Conservation (phyloP, 2,797 vertebrate species). For the Tapirus indicus region DNA sequence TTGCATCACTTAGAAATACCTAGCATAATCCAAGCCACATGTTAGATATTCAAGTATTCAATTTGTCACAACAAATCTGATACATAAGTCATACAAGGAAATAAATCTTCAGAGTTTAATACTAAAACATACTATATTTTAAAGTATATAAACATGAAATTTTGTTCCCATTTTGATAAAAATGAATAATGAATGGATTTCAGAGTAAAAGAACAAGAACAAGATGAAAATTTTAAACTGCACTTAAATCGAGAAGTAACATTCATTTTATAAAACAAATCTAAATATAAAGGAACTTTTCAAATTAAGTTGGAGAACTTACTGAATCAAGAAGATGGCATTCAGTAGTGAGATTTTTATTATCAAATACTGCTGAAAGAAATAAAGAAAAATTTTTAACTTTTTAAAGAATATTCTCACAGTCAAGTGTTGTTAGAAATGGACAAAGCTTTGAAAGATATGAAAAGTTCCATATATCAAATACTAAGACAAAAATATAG, state of each 20-base stretch:
- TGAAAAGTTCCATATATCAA: not conserved
- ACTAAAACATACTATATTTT: not conserved
- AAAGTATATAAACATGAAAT: not conserved
- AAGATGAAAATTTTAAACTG: conserved; percentile 2
- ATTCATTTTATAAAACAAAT: not conserved
- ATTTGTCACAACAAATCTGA: conserved; percentile 23
- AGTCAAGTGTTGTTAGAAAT: conserved; percentile 13
- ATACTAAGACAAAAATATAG: not conserved
- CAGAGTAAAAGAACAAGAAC: not conserved
- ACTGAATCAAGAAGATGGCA: conserved; percentile 74
- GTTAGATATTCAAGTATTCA: not conserved
- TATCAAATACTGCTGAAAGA: conserved; percentile 68
- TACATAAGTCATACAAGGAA: not conserved
- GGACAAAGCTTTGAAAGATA: not conserved
- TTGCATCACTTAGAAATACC: not conserved
- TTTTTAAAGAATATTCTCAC: conserved; percentile 29
- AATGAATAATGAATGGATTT: not conserved
- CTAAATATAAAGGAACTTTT: conserved; percentile 36
- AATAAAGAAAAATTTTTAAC: conserved; percentile 26
- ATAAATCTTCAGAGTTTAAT: not conserved
- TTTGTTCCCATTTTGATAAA: conserved; percentile 4
- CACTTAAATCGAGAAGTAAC: conserved; percentile 19
- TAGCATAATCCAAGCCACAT: not conserved
- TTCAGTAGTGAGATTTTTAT: conserved; percentile 31
- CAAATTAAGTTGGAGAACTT: conserved; percentile 73